A percentile compares a stretch with the other conserved stretches of the same genome.
Conservation (phyloP, 2,888 invertebrate species). For the Cheilosia scutellata region DNA sequence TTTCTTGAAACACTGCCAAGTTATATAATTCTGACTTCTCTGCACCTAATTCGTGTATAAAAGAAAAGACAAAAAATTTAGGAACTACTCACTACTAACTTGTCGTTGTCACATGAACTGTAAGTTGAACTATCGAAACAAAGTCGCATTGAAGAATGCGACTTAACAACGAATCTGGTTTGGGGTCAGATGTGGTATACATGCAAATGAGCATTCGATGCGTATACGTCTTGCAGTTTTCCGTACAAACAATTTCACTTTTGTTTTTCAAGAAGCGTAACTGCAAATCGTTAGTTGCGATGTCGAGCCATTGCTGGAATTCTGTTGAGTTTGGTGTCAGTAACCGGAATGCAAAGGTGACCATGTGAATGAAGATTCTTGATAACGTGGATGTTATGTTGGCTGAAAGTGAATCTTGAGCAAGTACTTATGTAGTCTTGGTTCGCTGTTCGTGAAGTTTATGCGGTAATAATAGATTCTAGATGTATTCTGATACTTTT, state of each 20-base stretch:
- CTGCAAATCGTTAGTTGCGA: not conserved
- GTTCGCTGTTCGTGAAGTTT: not conserved
- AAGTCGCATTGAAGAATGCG: slow-evolving; percentile 4
- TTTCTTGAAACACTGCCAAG: not conserved
- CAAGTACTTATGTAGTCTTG: not conserved
- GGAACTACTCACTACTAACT: slow-evolving; percentile 13
- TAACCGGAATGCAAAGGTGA: slow-evolving; percentile 18
- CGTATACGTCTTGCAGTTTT: slow-evolving; percentile 17
- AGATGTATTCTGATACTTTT: too few species aligned
- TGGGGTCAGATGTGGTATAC: slow-evolving; percentile 33
- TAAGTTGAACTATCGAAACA: slow-evolving; percentile 6
- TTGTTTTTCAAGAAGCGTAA: slow-evolving; percentile 10
- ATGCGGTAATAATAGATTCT: not conserved
- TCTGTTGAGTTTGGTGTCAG: slow-evolving; percentile 15
- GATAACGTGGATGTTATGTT: not conserved
- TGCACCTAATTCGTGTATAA: slow-evolving; percentile 7
- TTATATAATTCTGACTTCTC: slow-evolving; percentile 14
- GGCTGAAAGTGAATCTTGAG: not conserved
- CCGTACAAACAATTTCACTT: slow-evolving; percentile 18
- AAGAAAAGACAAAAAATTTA: not conserved
- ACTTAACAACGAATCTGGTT: slow-evolving; percentile 6
- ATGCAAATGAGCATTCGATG: slow-evolving; percentile 30
- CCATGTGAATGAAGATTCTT: slow-evolving; percentile 7
- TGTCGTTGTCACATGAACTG: slow-evolving; percentile 14
- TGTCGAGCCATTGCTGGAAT: not conserved